Conservation (phyloP, 2,113 vertebrate genomes). For the Oncorhynchus nerka region DNA sequence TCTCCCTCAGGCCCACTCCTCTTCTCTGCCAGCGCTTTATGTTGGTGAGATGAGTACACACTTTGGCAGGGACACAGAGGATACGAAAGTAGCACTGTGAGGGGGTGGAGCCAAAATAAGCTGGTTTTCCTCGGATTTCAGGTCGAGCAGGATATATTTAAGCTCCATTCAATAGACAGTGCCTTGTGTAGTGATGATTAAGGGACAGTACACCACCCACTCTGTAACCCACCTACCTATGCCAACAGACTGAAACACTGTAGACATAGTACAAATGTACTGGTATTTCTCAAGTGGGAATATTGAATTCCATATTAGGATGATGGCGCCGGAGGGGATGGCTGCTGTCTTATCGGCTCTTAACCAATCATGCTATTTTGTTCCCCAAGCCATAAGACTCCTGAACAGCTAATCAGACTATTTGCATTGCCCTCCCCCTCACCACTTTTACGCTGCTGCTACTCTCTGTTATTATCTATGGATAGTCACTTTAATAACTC, state of each 20-base stretch:
- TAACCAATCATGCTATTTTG: too few species aligned
- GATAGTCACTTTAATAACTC: too few species aligned
- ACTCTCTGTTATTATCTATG: too few species aligned
- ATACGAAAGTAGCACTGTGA: not conserved
- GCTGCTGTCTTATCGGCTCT: too few species aligned
- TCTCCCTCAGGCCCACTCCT: constrained; percentile 23
- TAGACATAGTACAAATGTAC: too few species aligned
- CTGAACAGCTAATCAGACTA: too few species aligned
- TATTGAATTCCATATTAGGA: too few species aligned
- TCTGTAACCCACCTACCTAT: not conserved
- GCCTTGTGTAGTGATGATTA: constrained; percentile 1
- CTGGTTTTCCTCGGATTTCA: constrained; percentile 15
- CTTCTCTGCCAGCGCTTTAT: constrained; percentile 14
- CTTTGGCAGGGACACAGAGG: constrained; percentile 20
- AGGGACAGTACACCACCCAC: not conserved
- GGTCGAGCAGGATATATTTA: constrained; percentile 23
- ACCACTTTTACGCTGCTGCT: too few species aligned
- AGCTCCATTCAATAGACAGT: constrained; percentile 18
- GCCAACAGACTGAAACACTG: not conserved
- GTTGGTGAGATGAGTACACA: constrained; percentile 1
- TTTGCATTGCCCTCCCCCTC: too few species aligned
- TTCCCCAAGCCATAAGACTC: too few species aligned
- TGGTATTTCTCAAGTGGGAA: too few species aligned
- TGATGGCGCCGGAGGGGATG: too few species aligned
- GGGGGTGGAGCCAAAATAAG: constrained; percentile 19